These are phyloP conservation scores for Zoroaster sp. DNA, from an alignment of 53 echinoderm and acorn worm species.

Conservation along the genomic window DNA sequence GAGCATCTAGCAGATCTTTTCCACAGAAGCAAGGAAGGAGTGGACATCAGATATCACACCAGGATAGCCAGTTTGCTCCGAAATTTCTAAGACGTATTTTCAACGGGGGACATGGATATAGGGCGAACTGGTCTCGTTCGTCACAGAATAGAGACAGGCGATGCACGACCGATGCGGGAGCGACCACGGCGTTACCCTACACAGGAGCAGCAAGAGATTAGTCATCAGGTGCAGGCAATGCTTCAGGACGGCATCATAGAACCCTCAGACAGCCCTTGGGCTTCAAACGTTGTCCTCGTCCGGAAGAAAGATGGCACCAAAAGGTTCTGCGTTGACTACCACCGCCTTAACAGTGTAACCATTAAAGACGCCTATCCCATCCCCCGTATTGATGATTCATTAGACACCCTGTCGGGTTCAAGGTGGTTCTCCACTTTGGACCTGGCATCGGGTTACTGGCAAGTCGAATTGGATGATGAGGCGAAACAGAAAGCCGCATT, in stretches of 20 bases:
- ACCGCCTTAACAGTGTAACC: neutral
- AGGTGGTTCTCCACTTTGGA: neutral
- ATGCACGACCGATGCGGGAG: neutral
- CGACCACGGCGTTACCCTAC: slow-evolving; percentile 24
- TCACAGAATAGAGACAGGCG: neutral
- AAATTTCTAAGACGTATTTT: too few species aligned
- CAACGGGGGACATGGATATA: too few species aligned
- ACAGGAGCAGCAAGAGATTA: slow-evolving; percentile 37
- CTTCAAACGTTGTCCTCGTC: neutral
- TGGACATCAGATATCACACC: too few species aligned
- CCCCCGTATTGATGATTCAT: slow-evolving; percentile 8
- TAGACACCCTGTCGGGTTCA: slow-evolving; percentile 19
- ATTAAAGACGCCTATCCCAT: slow-evolving; percentile 41
- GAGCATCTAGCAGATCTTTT: too few species aligned
- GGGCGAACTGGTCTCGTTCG: too few species aligned
- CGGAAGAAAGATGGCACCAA: slow-evolving; percentile 1
- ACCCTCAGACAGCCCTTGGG: slow-evolving; percentile 37
- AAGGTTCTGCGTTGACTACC: slow-evolving; percentile 23
- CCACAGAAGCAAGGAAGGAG: too few species aligned
- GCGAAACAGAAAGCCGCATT: slow-evolving; percentile 28
- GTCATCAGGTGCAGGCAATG: slow-evolving; percentile 17
- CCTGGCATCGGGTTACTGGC: slow-evolving; percentile 28
- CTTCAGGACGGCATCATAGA: slow-evolving; percentile 12
- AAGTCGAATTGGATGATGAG: slow-evolving; percentile 27
- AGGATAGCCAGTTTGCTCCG: too few species aligned